Evolutionary conservation across 2,888 invertebrate species (phyloP).

Genomic region (Tanypteryx hageni): DNA sequence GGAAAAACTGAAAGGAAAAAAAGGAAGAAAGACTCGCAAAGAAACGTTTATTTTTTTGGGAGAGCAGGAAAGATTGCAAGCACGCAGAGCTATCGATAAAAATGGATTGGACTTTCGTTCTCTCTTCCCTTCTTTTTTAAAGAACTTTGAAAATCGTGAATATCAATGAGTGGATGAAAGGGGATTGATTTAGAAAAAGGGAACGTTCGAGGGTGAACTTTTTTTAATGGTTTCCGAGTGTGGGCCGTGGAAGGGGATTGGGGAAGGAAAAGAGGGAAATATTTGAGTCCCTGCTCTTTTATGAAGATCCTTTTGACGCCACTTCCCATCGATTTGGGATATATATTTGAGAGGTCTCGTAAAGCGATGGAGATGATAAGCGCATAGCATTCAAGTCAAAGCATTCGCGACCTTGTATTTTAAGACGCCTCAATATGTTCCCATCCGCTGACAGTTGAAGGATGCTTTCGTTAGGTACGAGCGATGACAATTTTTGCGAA

Average conservation of each 20-base stretch:
- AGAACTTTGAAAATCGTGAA: neutral
- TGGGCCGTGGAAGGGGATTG: neutral
- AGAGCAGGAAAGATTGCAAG: neutral
- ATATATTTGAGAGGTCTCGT: neutral
- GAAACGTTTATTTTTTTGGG: neutral
- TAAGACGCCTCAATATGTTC: too few relatives aligned
- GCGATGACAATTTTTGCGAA: too few relatives aligned
- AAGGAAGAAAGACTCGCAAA: neutral
- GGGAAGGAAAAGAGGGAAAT: neutral
- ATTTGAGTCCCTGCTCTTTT: neutral
- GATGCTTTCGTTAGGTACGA: too few relatives aligned
- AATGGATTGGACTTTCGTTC: conserved; percentile 1
- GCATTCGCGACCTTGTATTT: neutral
- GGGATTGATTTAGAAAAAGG: conserved; percentile 29
- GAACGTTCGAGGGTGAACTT: conserved; percentile 1
- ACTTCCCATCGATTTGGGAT: neutral
- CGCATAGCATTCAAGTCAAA: neutral
- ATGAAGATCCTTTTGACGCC: neutral
- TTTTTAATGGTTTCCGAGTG: neutral
- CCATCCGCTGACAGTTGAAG: too few relatives aligned
- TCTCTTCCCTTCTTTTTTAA: neutral
- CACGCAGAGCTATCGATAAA: neutral
- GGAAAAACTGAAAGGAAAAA: neutral
- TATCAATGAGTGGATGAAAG: conserved; percentile 17
- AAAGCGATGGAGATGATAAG: neutral